Evolutionary conservation across 92 coral and sea anemone genomes (phyloP).

Genomic region (Muricea muricata): DNA sequence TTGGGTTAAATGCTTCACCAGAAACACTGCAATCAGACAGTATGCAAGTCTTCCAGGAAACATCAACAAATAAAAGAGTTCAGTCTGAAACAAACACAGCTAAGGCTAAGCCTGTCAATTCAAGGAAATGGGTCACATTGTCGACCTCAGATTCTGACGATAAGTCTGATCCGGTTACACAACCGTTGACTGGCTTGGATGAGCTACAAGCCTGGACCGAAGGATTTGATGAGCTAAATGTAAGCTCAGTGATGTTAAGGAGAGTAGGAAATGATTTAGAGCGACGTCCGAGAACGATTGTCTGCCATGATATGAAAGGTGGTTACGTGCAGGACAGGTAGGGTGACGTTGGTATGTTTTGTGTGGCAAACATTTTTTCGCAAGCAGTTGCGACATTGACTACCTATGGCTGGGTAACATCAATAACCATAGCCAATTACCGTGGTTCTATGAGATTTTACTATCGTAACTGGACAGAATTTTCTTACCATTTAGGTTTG

Average conservation of each 20-base stretch:
- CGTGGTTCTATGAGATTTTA: too few species aligned
- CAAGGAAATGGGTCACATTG: constrained; percentile 5
- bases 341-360: not conserved
- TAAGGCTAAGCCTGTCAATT: not conserved
- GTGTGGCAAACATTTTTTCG: too few species aligned
- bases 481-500: constrained; percentile 78
- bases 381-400: too few species aligned
- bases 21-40: too few species aligned
- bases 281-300: constrained; percentile 81
- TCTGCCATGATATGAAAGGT: constrained; percentile 98
- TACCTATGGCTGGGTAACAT: too few species aligned
- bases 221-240: constrained; percentile 90
- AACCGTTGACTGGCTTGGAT: constrained; percentile 76
- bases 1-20: too few species aligned
- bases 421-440: too few species aligned
- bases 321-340: constrained; percentile 96
- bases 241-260: constrained; percentile 63
- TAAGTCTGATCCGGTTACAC: constrained; percentile 76
- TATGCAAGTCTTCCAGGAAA: too few species aligned
- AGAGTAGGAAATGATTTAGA: constrained; percentile 51
- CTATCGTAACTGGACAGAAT: too few species aligned
- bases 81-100: not conserved
- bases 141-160: constrained; percentile 36
- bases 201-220: constrained; percentile 82
- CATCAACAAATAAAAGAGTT: too few species aligned